Base-by-base conservation (phyloP, 2,888 invertebrate genomes). In the Sialis fuliginosa region DNA sequence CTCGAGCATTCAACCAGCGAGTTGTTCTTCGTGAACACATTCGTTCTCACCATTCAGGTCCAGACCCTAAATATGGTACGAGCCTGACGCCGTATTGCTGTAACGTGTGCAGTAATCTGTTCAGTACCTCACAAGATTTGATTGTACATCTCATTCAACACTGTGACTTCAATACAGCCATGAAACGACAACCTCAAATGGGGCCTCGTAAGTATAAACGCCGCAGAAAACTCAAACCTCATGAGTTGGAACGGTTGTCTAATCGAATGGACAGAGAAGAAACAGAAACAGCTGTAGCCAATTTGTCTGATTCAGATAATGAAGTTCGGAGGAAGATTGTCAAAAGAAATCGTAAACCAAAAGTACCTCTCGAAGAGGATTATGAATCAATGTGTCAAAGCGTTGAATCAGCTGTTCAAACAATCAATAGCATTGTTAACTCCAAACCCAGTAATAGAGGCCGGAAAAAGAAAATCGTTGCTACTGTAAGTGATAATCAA, bases 1-100 rank as follows among this genome's bases (percentile, higher is more conserved):
- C 86, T 12, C 76, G 87, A 49, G 88, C 88, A 32, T 88, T 88
- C 63, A 88, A 88, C 68, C 88, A 88, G 62, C 76, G 86, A 54
- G 87, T 88, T 1, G 88, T 88, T 32, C 65, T 88, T 33, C 71
- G 88, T 2, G 88, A 88, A 57, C 88, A 88, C 58, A 86, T 88
- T 42, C 73, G 88, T 47, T 84, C 85, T 8, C 88, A 88, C 64
- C 88, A 88, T 66, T 87, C 87, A 1, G 85, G 82, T 6, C 77
- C 85, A 8, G 86, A 86, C 65, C 72, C 79, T 1, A 76, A 80
- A 51, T 71, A 72, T 42, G 78, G 75, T 10, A 75, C 75, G 40
- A 63, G 66, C 49, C 61, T 76, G 52, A 75, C 77, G 2, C 75
- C 79, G 1, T 87, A 77, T 58, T 74, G 76, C 53, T 88, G 88